Conservation (phyloP, 1,140 invertebrate species). For the Phymastichus coffea region DNA sequence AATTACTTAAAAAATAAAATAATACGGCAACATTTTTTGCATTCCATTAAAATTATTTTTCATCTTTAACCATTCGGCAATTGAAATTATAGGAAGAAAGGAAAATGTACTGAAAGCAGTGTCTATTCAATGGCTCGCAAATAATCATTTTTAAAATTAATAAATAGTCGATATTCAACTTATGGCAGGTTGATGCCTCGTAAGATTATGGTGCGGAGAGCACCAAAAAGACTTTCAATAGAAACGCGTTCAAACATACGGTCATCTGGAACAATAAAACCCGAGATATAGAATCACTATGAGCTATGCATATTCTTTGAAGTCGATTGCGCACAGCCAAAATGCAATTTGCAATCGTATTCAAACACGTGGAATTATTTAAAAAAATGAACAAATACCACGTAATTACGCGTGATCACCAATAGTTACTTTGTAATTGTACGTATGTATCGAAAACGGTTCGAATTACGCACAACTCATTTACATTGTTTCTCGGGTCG, state of each 20-base stretch:
- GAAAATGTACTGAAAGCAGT: slow-evolving; percentile 3
- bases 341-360: background rate
- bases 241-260: slow-evolving; percentile 13
- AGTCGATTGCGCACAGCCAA: background rate
- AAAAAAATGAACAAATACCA: too few relatives aligned
- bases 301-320: slow-evolving; percentile 4
- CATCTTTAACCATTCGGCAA: too few relatives aligned
- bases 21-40: background rate
- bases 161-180: slow-evolving; percentile 25
- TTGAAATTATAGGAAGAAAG: too few relatives aligned
- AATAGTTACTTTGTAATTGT: too few relatives aligned
- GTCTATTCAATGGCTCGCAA: background rate
- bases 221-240: slow-evolving; percentile 19
- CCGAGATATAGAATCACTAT: slow-evolving; percentile 4
- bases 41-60: background rate
- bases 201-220: background rate
- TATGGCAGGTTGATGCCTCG: background rate
- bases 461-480: slow-evolving; percentile 3
- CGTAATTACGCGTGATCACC: too few relatives aligned
- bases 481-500: slow-evolving; percentile 1
- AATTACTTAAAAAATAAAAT: slow-evolving; percentile 11
- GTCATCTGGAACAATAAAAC: slow-evolving; percentile 9
- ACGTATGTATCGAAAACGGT: too few relatives aligned
- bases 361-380: too few relatives aligned
- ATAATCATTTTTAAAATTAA: slow-evolving; percentile 12